Percentiles rank a stretch among this genome's conserved stretches.
Evolutionary conservation across 2,797 vertebrate genomes (phyloP).

Genomic region (Gambusia yucatana): DNA sequence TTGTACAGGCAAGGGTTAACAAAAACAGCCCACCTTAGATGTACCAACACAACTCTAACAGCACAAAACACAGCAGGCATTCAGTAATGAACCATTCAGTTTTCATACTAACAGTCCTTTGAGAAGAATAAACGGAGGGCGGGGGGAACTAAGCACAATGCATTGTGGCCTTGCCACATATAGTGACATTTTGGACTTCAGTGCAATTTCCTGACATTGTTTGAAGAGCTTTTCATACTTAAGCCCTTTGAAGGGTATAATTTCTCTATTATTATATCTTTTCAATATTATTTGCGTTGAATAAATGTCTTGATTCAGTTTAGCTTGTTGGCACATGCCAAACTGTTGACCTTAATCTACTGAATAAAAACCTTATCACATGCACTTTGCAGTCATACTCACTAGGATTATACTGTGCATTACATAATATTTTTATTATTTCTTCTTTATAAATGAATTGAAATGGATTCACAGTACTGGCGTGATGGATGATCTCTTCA

Average conservation of each 20-base stretch:
- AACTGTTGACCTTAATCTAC: slow-evolving; percentile 63
- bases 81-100: slow-evolving; percentile 38
- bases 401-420: background rate
- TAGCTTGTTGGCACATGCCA: slow-evolving; percentile 24
- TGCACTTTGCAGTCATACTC: slow-evolving; percentile 44
- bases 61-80: slow-evolving; percentile 31
- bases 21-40: slow-evolving; percentile 74
- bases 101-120: slow-evolving; percentile 17
- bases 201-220: slow-evolving; percentile 19
- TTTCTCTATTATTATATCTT: background rate
- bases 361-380: slow-evolving; percentile 57
- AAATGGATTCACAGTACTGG: background rate
- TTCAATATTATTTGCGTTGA: slow-evolving; percentile 23
- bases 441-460: background rate
- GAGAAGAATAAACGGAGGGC: background rate
- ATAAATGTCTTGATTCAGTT: slow-evolving; percentile 36
- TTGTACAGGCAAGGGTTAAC: slow-evolving; percentile 76
- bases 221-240: slow-evolving; percentile 23
- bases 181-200: slow-evolving; percentile 31
- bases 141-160: background rate
- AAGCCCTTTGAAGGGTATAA: slow-evolving; percentile 3
- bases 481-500: background rate
- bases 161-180: background rate
- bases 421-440: background rate
- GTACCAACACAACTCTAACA: slow-evolving; percentile 56